Evolutionary conservation across 2,797 vertebrate genomes (phyloP).

Genomic region (Ptychobarbus kaznakovi): DNA sequence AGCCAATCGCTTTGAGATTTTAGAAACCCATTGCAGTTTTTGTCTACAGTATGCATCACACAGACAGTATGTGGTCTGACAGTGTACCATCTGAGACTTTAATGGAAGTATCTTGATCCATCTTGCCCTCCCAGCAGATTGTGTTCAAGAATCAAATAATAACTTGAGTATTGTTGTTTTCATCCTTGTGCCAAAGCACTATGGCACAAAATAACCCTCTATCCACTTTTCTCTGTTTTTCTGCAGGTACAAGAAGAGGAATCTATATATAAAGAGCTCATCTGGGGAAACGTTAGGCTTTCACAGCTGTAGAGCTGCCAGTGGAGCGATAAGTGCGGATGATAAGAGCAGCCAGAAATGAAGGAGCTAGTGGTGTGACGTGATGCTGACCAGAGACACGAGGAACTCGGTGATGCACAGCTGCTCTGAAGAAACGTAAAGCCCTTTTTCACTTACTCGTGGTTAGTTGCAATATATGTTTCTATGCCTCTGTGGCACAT

Average conservation of each 20-base stretch:
- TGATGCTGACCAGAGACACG: constrained; percentile 48
- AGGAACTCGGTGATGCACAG: background rate
- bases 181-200: constrained; percentile 1
- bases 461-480: background rate
- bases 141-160: constrained; percentile 8
- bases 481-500: background rate
- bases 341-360: constrained; percentile 50
- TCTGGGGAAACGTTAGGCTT: constrained; percentile 22
- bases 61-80: background rate
- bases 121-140: constrained; percentile 35
- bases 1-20: background rate
- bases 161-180: constrained; percentile 23
- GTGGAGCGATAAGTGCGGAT: constrained; percentile 45
- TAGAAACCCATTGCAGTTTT: background rate
- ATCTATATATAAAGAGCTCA: constrained; percentile 23
- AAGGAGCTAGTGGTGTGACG: constrained; percentile 46
- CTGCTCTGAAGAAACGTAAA: background rate
- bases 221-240: constrained; percentile 25
- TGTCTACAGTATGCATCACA: background rate
- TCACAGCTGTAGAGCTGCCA: constrained; percentile 25
- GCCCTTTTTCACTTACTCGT: background rate
- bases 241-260: constrained; percentile 12
- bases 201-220: constrained; percentile 7
- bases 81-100: background rate
- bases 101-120: constrained; percentile 11